Conservation (phyloP, 2,797 vertebrate genomes). For the Muscicapa comitata region DNA sequence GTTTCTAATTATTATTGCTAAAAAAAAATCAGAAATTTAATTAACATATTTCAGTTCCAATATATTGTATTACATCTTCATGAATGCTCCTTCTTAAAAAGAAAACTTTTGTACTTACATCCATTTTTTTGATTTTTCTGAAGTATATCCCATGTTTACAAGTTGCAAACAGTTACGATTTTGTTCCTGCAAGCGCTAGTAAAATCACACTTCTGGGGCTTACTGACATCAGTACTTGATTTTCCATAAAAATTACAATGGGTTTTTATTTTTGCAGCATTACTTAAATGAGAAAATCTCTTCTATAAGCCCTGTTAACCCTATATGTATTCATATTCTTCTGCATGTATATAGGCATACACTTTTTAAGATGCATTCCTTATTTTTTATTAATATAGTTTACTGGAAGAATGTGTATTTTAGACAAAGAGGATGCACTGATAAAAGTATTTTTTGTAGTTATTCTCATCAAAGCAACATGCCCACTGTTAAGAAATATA, state of each 20-base stretch:
- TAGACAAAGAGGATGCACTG: not conserved
- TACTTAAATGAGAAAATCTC: not conserved
- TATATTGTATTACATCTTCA: not conserved
- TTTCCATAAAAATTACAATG: not conserved
- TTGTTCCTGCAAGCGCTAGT: not conserved
- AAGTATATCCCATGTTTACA: not conserved
- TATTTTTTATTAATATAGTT: not conserved
- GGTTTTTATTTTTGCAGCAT: slow-evolving; percentile 4
- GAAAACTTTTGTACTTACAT: not conserved
- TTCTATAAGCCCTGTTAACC: not conserved
- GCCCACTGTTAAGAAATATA: not conserved
- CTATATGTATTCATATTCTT: not conserved
- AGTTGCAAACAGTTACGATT: not conserved
- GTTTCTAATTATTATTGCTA: not conserved
- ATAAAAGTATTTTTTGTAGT: not conserved
- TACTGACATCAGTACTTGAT: not conserved
- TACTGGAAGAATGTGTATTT: not conserved
- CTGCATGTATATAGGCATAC: not conserved
- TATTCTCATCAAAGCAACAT: not conserved
- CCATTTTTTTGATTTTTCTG: not conserved
- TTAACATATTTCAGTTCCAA: not conserved
- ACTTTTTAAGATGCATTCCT: not conserved
- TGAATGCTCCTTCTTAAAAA: not conserved
- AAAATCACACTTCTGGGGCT: not conserved
- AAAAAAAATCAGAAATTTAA: not conserved